phyloP scores from a whole-genome alignment of 2,113 vertebrate genomes.

The Psittacara wagleri region DNA sequence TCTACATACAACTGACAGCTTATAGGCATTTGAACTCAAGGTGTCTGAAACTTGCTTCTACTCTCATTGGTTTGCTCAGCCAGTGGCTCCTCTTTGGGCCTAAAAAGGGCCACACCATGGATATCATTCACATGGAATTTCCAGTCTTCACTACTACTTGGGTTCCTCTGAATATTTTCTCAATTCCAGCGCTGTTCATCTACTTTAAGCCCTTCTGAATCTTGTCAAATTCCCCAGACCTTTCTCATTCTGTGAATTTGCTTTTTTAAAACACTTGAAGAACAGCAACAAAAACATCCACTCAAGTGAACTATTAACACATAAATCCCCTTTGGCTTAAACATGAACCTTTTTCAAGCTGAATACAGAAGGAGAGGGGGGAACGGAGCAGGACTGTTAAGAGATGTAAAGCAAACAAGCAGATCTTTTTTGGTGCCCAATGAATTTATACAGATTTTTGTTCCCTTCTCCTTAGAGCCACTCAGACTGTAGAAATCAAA shows the following conservation, averaged over 20 bases:
- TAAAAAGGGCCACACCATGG: not conserved
- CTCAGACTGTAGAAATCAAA: not conserved
- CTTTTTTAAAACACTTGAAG: not conserved
- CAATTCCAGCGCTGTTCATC: not conserved
- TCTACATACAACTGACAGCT: not conserved
- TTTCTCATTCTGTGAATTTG: not conserved
- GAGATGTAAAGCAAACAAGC: slow-evolving; percentile 1
- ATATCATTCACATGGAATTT: not conserved
- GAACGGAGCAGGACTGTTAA: not conserved
- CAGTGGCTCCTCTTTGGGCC: not conserved
- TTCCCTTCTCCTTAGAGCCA: not conserved
- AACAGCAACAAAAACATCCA: not conserved
- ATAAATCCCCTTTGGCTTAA: slow-evolving; percentile 12
- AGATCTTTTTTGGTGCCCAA: not conserved
- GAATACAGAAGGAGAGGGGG: not conserved
- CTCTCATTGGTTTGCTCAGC: not conserved
- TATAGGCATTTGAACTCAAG: not conserved
- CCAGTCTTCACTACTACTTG: not conserved
- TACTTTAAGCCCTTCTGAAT: slow-evolving; percentile 5
- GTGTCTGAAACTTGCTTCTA: not conserved
- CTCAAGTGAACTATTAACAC: not conserved
- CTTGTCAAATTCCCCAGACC: not conserved
- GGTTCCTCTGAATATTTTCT: not conserved
- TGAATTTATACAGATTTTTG: not conserved
- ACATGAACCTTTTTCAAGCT: not conserved